Conservation (phyloP, 2,888 invertebrate genomes). For the Cosmorhoe ocellata region DNA sequence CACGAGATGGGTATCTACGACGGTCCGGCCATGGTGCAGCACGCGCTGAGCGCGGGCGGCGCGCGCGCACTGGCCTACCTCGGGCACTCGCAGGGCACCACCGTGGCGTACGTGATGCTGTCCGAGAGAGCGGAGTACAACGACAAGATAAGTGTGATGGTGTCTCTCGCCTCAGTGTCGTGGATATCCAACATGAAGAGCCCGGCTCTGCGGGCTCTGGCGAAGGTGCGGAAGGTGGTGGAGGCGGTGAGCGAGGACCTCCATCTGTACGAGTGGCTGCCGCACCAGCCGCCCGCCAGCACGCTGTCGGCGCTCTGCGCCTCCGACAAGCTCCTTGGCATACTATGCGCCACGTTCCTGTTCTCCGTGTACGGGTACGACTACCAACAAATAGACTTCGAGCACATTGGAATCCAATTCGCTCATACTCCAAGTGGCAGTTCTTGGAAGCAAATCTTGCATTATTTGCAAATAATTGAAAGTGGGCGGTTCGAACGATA, state of each 20-base stretch:
- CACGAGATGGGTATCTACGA: slow-evolving; percentile 6
- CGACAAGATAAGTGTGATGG: neutral
- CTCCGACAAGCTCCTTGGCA: neutral
- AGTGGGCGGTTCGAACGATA: no score
- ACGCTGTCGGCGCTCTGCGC: slow-evolving; percentile 3
- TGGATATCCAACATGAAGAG: slow-evolving; percentile 2
- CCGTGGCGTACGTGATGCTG: neutral
- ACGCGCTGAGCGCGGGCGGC: neutral
- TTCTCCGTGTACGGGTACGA: slow-evolving; percentile 4
- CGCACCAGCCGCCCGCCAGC: neutral
- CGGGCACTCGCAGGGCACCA: slow-evolving; percentile 8
- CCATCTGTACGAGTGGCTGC: neutral
- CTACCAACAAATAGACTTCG: slow-evolving; percentile 10
- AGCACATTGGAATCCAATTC: no score
- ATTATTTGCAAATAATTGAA: no score
- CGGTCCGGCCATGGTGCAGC: slow-evolving; percentile 5
- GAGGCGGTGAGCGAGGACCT: neutral
- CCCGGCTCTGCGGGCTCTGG: neutral
- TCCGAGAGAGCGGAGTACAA: slow-evolving; percentile 7
- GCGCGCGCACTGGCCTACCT: neutral
- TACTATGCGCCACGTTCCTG: neutral
- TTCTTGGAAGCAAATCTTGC: no score
- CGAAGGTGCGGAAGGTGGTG: neutral
- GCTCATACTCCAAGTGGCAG: no score
- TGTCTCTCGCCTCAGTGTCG: neutral